Evolutionary conservation across 2,113 vertebrate species (phyloP), one percentile per base, ranked within the genome.

Genomic region (Osmerus eperlanus): DNA sequence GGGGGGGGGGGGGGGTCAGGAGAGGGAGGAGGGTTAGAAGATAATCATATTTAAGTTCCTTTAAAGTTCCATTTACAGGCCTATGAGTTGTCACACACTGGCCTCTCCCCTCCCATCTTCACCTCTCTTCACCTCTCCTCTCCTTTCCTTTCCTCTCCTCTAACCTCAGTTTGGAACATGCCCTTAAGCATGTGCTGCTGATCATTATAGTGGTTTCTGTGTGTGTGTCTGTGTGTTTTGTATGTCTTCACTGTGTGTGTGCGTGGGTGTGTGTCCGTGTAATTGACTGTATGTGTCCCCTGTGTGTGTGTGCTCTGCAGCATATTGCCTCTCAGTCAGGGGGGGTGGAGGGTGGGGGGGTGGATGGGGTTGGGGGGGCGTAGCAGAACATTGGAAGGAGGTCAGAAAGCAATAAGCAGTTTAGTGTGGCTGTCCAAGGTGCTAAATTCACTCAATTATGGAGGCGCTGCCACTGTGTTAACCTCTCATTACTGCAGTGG

Each of bases 361-460:
- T 53, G 52, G 7, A 15, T 53, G 52, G 7, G 76, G n/a, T n/a
- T 53, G 62, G 59, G 68, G 41, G 41, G 13, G 7, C 52, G 21
- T 15, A 87, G 91, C 89, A 89, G 91, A 92, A 93, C 91, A 92
- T 92, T 92, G 92, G 90, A 89, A 88, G 90, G 89, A 93, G 92
- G 93, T 92, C 94, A 93, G 88, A 92, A 95, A 94, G 93, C 93
- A 95, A 95, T 95, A 94, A 94, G 93, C 91, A 93, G 92, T 94
- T 93, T 92, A 94, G 93, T 94, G 93, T 93, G 12, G 93, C 94
- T 95, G 93, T 95, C 94, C 94, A 93, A 94, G 94, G 94, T 94
- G 94, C 94, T 95, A 95, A 95, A 95, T 94, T 95, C 92, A 94
- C 93, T 95, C 94, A 94, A 94, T 95, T 95, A 95, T 93, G 93